Percentiles rank a stretch among this genome's conserved stretches.
Evolutionary conservation across 1,140 invertebrate species (phyloP).

Genomic region (Calliopsis andreniformis): DNA sequence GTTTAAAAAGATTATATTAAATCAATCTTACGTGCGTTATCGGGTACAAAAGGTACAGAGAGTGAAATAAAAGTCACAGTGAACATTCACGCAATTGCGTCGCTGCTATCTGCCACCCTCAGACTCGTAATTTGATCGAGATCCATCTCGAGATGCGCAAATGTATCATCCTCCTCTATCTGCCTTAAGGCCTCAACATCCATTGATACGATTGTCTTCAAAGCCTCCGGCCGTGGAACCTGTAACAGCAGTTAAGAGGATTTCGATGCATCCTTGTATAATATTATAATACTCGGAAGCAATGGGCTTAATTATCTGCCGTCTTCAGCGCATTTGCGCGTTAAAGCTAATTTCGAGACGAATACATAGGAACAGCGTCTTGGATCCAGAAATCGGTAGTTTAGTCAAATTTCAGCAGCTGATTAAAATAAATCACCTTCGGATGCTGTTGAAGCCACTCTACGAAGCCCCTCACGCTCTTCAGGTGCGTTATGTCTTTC

Average conservation of each 20-base stretch:
- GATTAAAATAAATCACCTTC: conserved; percentile 47
- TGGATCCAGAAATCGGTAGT: neutral
- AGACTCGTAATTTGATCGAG: conserved; percentile 51
- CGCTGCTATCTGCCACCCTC: conserved; percentile 22
- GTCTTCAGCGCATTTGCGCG: neutral
- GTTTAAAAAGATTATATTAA: too few species aligned
- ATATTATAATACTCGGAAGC: neutral
- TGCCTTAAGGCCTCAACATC: conserved; percentile 13
- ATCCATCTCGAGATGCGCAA: conserved; percentile 27
- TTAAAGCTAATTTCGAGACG: neutral
- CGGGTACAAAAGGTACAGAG: too few species aligned
- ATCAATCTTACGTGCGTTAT: neutral
- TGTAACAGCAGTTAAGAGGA: conserved; percentile 44
- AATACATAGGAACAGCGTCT: too few species aligned
- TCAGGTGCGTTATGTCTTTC: conserved; percentile 82
- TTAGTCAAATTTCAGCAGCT: neutral
- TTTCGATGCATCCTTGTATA: neutral
- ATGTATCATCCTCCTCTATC: conserved; percentile 22
- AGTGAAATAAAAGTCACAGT: neutral
- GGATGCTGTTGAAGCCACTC: conserved; percentile 69
- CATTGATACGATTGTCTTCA: conserved; percentile 29
- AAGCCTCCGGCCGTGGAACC: conserved; percentile 34
- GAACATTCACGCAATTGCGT: neutral
- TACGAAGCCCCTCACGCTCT: conserved; percentile 71
- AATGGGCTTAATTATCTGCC: conserved; percentile 1